phyloP scores from a whole-genome alignment of 1,140 invertebrate genomes.

The Saccostrea glomerata region DNA sequence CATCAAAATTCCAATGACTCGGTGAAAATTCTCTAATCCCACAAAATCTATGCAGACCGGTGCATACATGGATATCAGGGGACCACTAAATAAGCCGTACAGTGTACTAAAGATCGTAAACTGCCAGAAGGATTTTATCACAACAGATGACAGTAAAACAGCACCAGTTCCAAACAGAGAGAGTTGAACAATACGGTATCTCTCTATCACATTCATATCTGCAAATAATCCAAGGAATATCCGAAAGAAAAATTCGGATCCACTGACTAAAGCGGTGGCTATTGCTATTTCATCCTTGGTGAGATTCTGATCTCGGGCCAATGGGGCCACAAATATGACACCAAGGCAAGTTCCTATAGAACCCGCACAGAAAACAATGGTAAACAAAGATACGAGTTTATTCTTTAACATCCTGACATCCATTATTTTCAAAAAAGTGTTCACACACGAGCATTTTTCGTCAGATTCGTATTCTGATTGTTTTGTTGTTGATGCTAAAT shows the following conservation, averaged over 20 bases:
- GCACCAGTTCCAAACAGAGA: slow-evolving; percentile 37
- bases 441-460: background rate
- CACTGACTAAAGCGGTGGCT: slow-evolving; percentile 23
- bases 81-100: slow-evolving; percentile 44
- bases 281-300: slow-evolving; percentile 32
- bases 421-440: slow-evolving; percentile 2
- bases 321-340: slow-evolving; percentile 44
- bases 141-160: background rate
- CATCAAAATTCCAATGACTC: slow-evolving; percentile 34
- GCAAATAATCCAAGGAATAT: slow-evolving; percentile 22
- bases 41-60: slow-evolving; percentile 46
- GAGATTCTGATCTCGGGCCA: slow-evolving; percentile 35
- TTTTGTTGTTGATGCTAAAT: background rate
- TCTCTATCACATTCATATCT: slow-evolving; percentile 3
- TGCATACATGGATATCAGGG: slow-evolving; percentile 34
- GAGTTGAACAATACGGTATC: slow-evolving; percentile 26
- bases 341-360: slow-evolving; percentile 15
- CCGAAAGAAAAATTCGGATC: slow-evolving; percentile 36
- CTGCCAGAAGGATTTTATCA: background rate
- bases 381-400: background rate
- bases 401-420: slow-evolving; percentile 41
- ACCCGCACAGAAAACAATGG: background rate
- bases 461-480: background rate
- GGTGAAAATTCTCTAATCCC: slow-evolving; percentile 24
- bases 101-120: slow-evolving; percentile 32